Evolutionary conservation across 2,888 invertebrate genomes (phyloP).

Genomic region (Mantis religiosa): DNA sequence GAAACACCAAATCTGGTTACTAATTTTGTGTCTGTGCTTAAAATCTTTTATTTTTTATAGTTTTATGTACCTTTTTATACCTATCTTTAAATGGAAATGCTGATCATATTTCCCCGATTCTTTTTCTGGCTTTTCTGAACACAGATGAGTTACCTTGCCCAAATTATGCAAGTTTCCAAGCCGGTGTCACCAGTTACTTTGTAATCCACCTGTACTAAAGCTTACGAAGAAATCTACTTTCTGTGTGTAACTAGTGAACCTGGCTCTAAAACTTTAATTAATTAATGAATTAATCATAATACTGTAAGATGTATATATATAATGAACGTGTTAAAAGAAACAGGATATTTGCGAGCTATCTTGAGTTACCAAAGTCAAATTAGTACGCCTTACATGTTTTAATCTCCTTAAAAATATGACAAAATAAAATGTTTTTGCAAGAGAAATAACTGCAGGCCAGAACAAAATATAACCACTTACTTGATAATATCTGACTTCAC

Average conservation of each 20-base stretch:
- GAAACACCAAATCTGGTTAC: no score
- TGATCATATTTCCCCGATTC: no score
- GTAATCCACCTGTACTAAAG: neutral
- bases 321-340: neutral
- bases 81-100: no score
- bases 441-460: neutral
- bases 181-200: neutral
- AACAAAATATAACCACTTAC: neutral
- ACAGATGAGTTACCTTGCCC: no score
- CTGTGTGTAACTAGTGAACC: neutral
- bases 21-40: no score
- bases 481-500: neutral
- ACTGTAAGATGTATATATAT: neutral
- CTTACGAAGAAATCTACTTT: neutral
- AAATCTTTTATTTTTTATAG: no score
- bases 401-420: neutral
- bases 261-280: neutral
- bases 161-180: neutral
- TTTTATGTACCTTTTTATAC: no score
- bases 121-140: no score
- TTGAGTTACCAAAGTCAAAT: neutral
- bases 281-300: neutral
- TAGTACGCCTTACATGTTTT: neutral
- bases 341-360: neutral
- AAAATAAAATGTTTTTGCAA: neutral